Base-by-base conservation (phyloP, 1,140 invertebrate genomes). In the Cyclina sinensis region DNA sequence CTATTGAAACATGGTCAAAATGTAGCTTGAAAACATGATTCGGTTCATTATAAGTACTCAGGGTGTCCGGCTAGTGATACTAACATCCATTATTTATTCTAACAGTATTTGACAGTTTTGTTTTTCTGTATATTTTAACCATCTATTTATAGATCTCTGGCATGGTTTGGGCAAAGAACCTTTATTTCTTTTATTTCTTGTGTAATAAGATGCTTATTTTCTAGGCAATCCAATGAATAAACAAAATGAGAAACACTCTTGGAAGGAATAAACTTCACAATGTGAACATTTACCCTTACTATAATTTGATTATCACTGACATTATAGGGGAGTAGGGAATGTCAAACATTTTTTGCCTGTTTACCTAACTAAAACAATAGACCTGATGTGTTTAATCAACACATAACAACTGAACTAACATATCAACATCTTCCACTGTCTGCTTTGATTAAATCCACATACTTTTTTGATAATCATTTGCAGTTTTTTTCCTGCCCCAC, bases 181-280 rank as follows among this genome's bases (percentile, higher is more conserved):
- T 70, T 37, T 27, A 37, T 70, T 70, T 70, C 35, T 70, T 70
- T 12, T 70, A 70, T 37, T 70, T 70, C 65, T 70, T 70, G 32
- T 70, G 65, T 70, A 70, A 37, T 70, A 70, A n/a, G 35, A 4
- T 35, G 18, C 32, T 27, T 32, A 70, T 39, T 70, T 70, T 70
- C 65, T 39, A 70, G 37, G 65, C 65, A 16, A 70, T 39, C 35
- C 32, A 39, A 14, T 21, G 32, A 70, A 70, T 70, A 37, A 27
- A 74, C 16, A 78, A n/a, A 78, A 78, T 78, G 74, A 78, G 74
- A 51, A 78, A 78, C 74, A 78, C 43, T 27, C 48, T 32, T 78
- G 2, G 21, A 48, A 27, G 21, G 48, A 57, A 78, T 51, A 78
- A 78, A 78, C 74, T 78, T 51, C 46, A 24, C 48, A 78, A 78